These are phyloP conservation scores for Hydrolagus affinis DNA, from an alignment of 2,113 vertebrate genomes.

Conservation along the genomic window DNA sequence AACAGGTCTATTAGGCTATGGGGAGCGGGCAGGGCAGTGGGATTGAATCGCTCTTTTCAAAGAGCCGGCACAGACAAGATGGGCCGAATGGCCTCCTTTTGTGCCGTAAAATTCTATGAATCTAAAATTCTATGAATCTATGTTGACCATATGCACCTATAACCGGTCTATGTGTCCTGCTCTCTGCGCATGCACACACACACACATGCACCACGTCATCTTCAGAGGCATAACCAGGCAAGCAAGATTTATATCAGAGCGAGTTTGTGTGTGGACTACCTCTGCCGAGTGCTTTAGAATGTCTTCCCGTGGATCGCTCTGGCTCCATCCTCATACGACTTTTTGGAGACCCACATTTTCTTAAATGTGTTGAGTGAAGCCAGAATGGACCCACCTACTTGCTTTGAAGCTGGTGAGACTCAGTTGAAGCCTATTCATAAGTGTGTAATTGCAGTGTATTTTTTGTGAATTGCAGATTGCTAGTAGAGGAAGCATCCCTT, in stretches of 20 bases:
- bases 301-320: constrained; percentile 73
- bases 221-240: constrained; percentile 53
- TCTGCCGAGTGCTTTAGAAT: constrained; percentile 58
- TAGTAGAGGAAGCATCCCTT: no score
- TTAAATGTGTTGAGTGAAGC: constrained; percentile 75
- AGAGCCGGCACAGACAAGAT: no score
- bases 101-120: no score
- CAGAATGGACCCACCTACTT: constrained; percentile 73
- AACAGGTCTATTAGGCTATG: no score
- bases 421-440: no score
- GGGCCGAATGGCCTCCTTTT: no score
- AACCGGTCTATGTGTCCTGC: neutral
- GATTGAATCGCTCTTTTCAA: no score
- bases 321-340: constrained; percentile 71
- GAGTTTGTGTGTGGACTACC: constrained; percentile 58
- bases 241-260: constrained; percentile 66
- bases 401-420: no score
- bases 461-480: no score
- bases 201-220: constrained; percentile 16
- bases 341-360: constrained; percentile 80
- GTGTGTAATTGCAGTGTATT: no score
- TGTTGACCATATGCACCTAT: neutral
- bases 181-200: neutral
- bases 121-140: no score
- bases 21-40: no score